Conservation (phyloP, 2,113 vertebrate species). For the Nothobranchius furzeri region DNA sequence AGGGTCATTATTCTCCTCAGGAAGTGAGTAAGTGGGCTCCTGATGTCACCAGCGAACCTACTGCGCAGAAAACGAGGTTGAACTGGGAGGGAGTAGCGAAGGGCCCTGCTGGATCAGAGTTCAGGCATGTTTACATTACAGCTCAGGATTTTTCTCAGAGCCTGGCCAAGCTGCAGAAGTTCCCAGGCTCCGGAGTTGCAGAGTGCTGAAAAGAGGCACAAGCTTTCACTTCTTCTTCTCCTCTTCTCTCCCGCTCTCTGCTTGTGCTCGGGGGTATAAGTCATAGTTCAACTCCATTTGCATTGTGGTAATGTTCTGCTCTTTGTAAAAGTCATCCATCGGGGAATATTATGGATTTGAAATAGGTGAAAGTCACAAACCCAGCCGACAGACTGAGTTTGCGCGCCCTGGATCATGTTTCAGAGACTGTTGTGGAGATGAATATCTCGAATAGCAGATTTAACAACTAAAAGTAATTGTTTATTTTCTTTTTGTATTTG, state of each 20-base stretch:
- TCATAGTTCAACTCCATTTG: constrained; percentile 72
- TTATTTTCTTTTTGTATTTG: not conserved
- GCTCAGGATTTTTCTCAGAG: constrained; percentile 83
- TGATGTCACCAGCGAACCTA: constrained; percentile 72
- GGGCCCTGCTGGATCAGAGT: constrained; percentile 75
- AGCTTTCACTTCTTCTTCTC: constrained; percentile 64
- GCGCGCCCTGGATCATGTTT: not conserved
- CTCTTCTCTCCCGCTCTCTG: constrained; percentile 49
- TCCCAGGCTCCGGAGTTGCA: constrained; percentile 79
- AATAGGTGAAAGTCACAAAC: constrained; percentile 44
- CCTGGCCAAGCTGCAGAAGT: constrained; percentile 70
- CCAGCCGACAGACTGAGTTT: constrained; percentile 14
- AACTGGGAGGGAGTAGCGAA: constrained; percentile 52
- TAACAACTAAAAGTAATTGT: not conserved
- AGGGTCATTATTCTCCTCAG: constrained; percentile 69
- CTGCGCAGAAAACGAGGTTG: constrained; percentile 65
- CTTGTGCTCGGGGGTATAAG: constrained; percentile 48
- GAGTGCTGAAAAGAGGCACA: constrained; percentile 75
- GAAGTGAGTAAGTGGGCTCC: constrained; percentile 77
- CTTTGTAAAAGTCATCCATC: constrained; percentile 36
- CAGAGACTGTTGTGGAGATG: constrained; percentile 14
- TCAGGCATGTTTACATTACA: constrained; percentile 85
- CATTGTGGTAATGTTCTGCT: constrained; percentile 63
- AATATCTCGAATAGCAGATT: constrained; percentile 22
- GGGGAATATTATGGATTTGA: constrained; percentile 34